Evolutionary conservation across 2,888 invertebrate genomes (phyloP), one percentile per base, ranked within the genome.

Genomic region (Drosophila parthenogenetica): DNA sequence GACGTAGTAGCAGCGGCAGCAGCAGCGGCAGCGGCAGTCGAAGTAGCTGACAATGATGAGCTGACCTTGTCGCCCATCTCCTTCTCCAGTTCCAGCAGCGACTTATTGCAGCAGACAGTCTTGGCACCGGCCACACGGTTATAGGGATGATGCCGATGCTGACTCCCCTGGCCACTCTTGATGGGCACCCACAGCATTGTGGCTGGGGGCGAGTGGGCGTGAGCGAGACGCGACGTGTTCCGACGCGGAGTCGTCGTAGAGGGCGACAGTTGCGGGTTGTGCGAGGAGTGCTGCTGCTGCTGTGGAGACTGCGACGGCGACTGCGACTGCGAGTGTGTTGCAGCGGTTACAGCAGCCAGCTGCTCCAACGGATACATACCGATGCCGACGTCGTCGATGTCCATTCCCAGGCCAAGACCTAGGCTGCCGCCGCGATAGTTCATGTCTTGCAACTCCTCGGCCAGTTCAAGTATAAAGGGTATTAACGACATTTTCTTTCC

Each of bases 311-410:
- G 35, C 35, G 35, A 35, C 13, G 35, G 35, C 35, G 35, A 35
- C 35, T 13, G 4, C 35, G 35, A 35, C 35, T 11, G 13, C 35
- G 35, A 35, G 4, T 35, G 77, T 69, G 75, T 59, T 72, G 78
- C 61, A 75, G 74, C 62, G 62, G 55, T 54, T 16, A 63, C 59
- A 63, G 78, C 63, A 60, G 84, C 75, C 75, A 81, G 79, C 59
- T 86, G 87, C 69, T 90, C 90, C 57, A 76, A 54, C 17, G 92
- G 90, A 82, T 91, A 90, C 63, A 92, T 84, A 79, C 91, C 91
- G 53, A 90, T 90, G 35, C 91, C 91, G 19, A 90, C 89, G 32
- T 89, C 89, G 54, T 92, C 90, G 45, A 90, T 86, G 55, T 90
- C 90, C 87, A 90, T 77, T 48, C 71, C 73, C 39, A 77, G 53